Percentiles rank a stretch among this genome's conserved stretches.
Evolutionary conservation across 2,113 vertebrate species (phyloP).

Genomic region (Pygoscelis antarcticus): DNA sequence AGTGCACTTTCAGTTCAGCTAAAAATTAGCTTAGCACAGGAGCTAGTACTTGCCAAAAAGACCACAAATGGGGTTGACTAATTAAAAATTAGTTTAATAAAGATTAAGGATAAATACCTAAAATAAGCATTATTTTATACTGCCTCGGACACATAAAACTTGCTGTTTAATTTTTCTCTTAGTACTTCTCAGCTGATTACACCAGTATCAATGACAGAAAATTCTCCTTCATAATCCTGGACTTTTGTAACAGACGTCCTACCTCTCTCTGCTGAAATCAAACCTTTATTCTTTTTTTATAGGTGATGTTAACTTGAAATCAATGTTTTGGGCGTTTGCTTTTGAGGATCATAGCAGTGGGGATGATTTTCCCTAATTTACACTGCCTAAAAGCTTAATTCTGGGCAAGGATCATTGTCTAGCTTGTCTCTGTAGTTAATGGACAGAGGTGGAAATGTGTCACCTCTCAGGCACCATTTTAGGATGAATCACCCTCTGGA

Average conservation of each 20-base stretch:
- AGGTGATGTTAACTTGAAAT: not conserved
- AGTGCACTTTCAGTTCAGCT: constrained; percentile 35
- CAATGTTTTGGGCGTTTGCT: not conserved
- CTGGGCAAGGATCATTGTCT: not conserved
- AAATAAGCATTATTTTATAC: not conserved
- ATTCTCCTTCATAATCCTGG: not conserved
- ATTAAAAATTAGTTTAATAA: not conserved
- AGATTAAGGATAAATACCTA: not conserved
- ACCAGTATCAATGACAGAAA: not conserved
- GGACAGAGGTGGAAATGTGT: not conserved
- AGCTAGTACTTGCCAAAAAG: not conserved
- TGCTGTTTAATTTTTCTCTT: not conserved
- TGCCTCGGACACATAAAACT: not conserved
- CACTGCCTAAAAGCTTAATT: not conserved
- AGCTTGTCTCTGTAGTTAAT: not conserved
- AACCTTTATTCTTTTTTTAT: not conserved
- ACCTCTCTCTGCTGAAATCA: not conserved
- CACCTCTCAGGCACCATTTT: not conserved
- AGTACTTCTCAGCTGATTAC: not conserved
- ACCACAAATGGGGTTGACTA: not conserved
- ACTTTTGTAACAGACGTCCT: not conserved
- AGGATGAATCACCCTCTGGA: not conserved
- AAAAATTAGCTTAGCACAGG: not conserved
- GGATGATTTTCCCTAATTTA: not conserved
- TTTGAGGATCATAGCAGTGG: not conserved